Conservation (phyloP, 1,140 invertebrate species). For the Limonius californicus region DNA sequence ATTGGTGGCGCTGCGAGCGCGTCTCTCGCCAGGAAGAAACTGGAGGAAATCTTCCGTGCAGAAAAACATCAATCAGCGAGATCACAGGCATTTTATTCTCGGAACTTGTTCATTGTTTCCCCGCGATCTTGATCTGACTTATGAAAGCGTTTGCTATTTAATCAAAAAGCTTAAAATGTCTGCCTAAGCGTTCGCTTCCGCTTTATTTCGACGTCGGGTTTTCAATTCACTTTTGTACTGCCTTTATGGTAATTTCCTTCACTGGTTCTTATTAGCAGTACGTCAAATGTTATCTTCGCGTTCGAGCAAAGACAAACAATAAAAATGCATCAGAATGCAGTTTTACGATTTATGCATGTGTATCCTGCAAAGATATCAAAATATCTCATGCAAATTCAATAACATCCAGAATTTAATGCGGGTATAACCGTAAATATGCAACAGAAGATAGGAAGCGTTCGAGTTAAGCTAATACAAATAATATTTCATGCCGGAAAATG, state of each 20-base stretch:
- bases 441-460: neutral
- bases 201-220: too few species aligned
- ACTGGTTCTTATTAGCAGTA: neutral
- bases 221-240: too few species aligned
- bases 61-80: conserved; percentile 30
- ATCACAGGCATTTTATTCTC: conserved; percentile 19
- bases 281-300: neutral
- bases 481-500: conserved; percentile 13
- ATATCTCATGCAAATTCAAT: conserved; percentile 8
- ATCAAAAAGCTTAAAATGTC: neutral
- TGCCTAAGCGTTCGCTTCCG: too few species aligned
- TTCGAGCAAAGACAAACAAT: neutral
- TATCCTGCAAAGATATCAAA: neutral
- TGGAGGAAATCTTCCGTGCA: conserved; percentile 28
- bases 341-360: neutral
- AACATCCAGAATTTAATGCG: conserved; percentile 15
- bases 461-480: conserved; percentile 14
- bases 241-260: too few species aligned
- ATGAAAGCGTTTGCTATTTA: conserved; percentile 3
- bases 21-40: conserved; percentile 19
- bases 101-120: conserved; percentile 17
- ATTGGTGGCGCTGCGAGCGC: conserved; percentile 21
- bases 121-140: conserved; percentile 7
- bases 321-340: neutral
- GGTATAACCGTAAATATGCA: conserved; percentile 15